These are phyloP conservation scores for Cydia pomonella DNA, from an alignment of 1,140 invertebrate species.

Conservation along the genomic window DNA sequence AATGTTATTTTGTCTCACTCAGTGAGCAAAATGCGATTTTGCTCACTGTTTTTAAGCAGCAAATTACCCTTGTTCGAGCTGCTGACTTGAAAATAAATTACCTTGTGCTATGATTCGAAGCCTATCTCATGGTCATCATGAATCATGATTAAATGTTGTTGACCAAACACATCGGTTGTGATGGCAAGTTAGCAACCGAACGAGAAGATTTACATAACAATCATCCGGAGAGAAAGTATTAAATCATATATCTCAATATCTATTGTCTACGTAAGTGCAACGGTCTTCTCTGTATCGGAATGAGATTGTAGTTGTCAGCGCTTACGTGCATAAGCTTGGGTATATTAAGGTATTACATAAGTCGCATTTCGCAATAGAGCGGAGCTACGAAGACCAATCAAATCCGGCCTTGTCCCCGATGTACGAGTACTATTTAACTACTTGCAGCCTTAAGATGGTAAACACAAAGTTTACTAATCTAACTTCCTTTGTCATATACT, in stretches of 20 bases:
- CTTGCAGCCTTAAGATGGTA: neutral
- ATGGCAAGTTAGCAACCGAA: neutral
- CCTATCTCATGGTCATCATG: too few species aligned
- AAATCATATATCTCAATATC: neutral
- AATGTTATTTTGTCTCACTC: too few species aligned
- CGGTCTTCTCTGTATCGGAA: neutral
- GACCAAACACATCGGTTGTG: neutral
- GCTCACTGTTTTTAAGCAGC: too few species aligned
- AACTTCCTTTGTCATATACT: neutral
- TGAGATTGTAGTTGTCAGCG: neutral
- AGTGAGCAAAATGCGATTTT: too few species aligned
- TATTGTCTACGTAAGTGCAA: neutral
- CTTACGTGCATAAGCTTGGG: neutral
- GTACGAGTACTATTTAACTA: neutral
- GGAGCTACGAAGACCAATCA: neutral
- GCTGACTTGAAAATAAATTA: too few species aligned
- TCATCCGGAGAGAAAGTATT: conserved; percentile 1
- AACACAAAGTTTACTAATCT: conserved; percentile 12
- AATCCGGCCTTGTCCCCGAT: conserved; percentile 25
- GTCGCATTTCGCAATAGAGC: conserved; percentile 1
- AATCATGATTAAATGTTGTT: neutral
- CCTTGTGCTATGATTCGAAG: neutral
- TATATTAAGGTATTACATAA: conserved; percentile 21
- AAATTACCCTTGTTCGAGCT: too few species aligned
- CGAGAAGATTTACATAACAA: neutral